Evolutionary conservation across 2,888 invertebrate species (phyloP).

Genomic region (Meliscaeva auricollis): DNA sequence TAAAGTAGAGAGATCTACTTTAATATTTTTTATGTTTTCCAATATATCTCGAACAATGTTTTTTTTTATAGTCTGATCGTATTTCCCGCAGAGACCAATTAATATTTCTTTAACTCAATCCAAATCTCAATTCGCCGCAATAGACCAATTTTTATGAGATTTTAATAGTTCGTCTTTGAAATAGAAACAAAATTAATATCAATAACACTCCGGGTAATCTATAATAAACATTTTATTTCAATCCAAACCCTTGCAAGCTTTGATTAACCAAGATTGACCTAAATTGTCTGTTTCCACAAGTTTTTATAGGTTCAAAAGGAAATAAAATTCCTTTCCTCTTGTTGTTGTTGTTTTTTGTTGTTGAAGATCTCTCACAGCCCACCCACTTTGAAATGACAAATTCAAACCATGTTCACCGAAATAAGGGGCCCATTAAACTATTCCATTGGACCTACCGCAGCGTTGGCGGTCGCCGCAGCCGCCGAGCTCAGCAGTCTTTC

Average conservation of each 20-base stretch:
- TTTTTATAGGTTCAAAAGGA: neutral
- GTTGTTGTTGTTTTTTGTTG: too few species aligned
- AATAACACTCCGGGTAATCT: neutral
- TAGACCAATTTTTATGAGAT: neutral
- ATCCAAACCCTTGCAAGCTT: neutral
- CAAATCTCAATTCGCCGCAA: too few species aligned
- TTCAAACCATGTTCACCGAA: constrained; percentile 59
- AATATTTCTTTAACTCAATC: too few species aligned
- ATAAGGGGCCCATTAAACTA: constrained; percentile 63
- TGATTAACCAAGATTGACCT: constrained; percentile 4
- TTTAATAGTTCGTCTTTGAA: neutral
- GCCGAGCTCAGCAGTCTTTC: constrained; percentile 29
- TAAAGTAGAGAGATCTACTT: too few species aligned
- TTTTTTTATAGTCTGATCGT: neutral
- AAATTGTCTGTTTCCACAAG: too few species aligned
- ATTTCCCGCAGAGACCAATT: neutral
- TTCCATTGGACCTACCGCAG: constrained; percentile 68
- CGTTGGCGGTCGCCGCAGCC: neutral
- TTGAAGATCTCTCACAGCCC: constrained; percentile 28
- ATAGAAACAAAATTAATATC: neutral
- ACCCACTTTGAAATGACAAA: constrained; percentile 73
- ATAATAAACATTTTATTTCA: neutral
- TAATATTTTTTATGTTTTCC: too few species aligned
- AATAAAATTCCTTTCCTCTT: neutral
- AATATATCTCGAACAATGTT: too few species aligned